These are phyloP conservation scores for Thecocarcelia acutangulata DNA, from an alignment of 2,888 invertebrate genomes.

Conservation along the genomic window DNA sequence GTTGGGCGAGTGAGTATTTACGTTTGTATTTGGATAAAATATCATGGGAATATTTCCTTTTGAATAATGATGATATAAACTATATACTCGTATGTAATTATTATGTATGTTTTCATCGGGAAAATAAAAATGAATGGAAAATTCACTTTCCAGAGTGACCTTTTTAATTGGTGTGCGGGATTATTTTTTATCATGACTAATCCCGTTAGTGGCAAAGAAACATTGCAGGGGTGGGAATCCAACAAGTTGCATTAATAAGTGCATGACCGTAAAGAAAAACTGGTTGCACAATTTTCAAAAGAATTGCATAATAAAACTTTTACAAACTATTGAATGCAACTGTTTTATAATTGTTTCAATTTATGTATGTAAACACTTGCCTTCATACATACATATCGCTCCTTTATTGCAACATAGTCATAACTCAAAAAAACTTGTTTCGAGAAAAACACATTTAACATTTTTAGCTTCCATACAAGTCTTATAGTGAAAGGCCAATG, in stretches of 20 bases:
- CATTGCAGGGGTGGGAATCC: not conserved
- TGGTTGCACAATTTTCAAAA: not conserved
- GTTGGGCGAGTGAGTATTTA: constrained; percentile 55
- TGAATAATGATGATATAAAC: constrained; percentile 50
- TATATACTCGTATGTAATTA: too few species aligned
- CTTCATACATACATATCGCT: too few species aligned
- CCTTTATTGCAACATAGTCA: too few species aligned
- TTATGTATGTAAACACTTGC: too few species aligned
- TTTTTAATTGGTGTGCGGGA: constrained; percentile 56
- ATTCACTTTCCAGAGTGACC: constrained; percentile 35
- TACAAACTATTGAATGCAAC: constrained; percentile 7
- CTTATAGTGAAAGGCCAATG: too few species aligned
- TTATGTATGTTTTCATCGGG: constrained; percentile 17
- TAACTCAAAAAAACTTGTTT: too few species aligned
- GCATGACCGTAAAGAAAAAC: not conserved
- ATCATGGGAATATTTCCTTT: constrained; percentile 63
- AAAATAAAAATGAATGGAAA: constrained; percentile 31
- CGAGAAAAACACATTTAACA: too few species aligned
- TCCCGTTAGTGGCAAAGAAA: constrained; percentile 45
- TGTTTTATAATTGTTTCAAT: constrained; percentile 3
- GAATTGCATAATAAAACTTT: constrained; percentile 17
- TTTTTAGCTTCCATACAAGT: too few species aligned
- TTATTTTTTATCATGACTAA: constrained; percentile 50
- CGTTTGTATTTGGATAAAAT: constrained; percentile 30
- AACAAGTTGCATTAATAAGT: constrained; percentile 34